A percentile compares a stretch with the other conserved stretches of the same genome.
These are phyloP conservation scores for Sylvia borin DNA, from an alignment of 2,797 vertebrate species.

Conservation along the genomic window DNA sequence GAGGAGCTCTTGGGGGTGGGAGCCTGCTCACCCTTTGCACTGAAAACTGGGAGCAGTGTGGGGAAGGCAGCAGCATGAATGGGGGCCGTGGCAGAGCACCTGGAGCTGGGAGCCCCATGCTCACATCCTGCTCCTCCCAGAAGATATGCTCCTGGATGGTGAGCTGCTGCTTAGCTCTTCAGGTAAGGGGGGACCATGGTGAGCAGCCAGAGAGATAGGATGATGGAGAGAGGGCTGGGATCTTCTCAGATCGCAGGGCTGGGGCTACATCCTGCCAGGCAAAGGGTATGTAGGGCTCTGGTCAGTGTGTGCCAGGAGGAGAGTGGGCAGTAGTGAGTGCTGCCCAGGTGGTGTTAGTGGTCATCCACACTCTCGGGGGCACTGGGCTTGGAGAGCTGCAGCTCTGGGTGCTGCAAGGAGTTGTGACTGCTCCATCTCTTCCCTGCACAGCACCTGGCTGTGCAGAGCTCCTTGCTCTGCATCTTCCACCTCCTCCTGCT, in stretches of 20 bases:
- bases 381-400: background rate
- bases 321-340: background rate
- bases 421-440: fast-evolving
- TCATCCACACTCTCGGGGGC: no score
- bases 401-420: background rate
- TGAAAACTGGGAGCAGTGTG: fast-evolving
- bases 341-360: background rate
- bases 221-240: background rate
- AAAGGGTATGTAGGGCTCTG: background rate
- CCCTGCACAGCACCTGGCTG: conserved; percentile 78
- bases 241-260: background rate
- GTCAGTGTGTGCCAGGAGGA: background rate
- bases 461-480: conserved; percentile 80
- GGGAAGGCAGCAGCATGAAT: conserved; percentile 35
- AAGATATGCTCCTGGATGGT: conserved; percentile 68
- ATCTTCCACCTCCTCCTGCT: conserved; percentile 79
- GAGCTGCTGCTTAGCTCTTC: conserved; percentile 76
- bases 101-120: background rate
- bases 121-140: background rate
- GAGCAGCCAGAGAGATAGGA: background rate
- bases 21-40: background rate
- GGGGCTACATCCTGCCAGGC: background rate
- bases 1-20: background rate
- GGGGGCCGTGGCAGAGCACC: background rate
- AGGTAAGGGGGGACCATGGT: conserved; percentile 40